Evolutionary conservation across 1,140 invertebrate genomes (phyloP).

Genomic region (Drosophila quadrilineata): DNA sequence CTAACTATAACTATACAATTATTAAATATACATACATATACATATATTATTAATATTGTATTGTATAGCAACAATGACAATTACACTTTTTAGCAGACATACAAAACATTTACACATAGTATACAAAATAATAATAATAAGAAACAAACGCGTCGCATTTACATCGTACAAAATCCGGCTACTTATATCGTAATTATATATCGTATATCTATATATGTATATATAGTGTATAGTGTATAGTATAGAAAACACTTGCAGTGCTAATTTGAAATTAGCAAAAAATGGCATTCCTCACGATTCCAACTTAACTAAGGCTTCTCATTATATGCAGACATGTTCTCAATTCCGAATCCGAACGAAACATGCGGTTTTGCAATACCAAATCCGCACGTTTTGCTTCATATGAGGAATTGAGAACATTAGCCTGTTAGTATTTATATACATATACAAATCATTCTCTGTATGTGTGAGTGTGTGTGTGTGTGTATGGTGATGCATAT

Average conservation of each 20-base stretch:
- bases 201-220: slow-evolving; percentile 27
- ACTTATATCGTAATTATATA: slow-evolving; percentile 50
- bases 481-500: too few relatives aligned
- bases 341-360: too few relatives aligned
- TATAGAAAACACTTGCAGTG: slow-evolving; percentile 64
- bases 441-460: slow-evolving; percentile 34
- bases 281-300: slow-evolving; percentile 45
- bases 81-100: slow-evolving; percentile 41
- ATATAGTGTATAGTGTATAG: too few relatives aligned
- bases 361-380: too few relatives aligned
- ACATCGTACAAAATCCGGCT: slow-evolving; percentile 68
- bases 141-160: slow-evolving; percentile 48
- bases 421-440: too few relatives aligned
- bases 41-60: slow-evolving; percentile 20
- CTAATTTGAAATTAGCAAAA: slow-evolving; percentile 77
- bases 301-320: slow-evolving; percentile 66
- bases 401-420: too few relatives aligned
- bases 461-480: slow-evolving; percentile 3
- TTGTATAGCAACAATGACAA: slow-evolving; percentile 22
- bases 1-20: slow-evolving; percentile 52
- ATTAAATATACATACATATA: slow-evolving; percentile 27
- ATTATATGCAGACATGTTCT: too few relatives aligned
- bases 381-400: too few relatives aligned
- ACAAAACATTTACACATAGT: slow-evolving; percentile 63
- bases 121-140: slow-evolving; percentile 36